Conservation (phyloP, 1,140 invertebrate species). For the Calephelis nemesis region DNA sequence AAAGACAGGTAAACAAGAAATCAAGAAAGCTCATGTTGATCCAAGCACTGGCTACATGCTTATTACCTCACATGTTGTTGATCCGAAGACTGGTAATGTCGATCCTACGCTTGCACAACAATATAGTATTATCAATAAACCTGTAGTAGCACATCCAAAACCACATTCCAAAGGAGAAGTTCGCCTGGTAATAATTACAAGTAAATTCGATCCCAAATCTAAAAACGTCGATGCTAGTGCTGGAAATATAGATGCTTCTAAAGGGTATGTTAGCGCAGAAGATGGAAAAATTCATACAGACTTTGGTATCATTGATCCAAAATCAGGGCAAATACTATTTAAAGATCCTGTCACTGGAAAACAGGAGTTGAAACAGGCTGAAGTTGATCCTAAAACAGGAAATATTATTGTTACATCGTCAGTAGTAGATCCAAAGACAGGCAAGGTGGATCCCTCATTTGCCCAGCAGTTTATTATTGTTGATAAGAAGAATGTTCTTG, state of each 20-base stretch:
- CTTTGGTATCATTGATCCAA: slow-evolving; percentile 81
- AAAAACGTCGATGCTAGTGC: slow-evolving; percentile 79
- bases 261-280: slow-evolving; percentile 79
- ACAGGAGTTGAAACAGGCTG: slow-evolving; percentile 79
- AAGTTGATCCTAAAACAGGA: slow-evolving; percentile 79
- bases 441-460: slow-evolving; percentile 75
- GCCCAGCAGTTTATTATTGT: slow-evolving; percentile 69
- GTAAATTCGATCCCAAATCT: slow-evolving; percentile 79
- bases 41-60: slow-evolving; percentile 80
- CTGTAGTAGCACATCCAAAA: slow-evolving; percentile 73
- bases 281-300: slow-evolving; percentile 82
- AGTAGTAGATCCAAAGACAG: slow-evolving; percentile 79
- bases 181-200: slow-evolving; percentile 80
- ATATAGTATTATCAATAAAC: slow-evolving; percentile 78
- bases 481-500: slow-evolving; percentile 68
- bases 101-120: slow-evolving; percentile 81
- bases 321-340: slow-evolving; percentile 78
- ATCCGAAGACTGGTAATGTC: slow-evolving; percentile 82
- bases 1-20: slow-evolving; percentile 74
- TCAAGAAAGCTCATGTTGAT: slow-evolving; percentile 79
- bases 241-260: slow-evolving; percentile 77
- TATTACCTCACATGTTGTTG: slow-evolving; percentile 80
- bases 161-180: slow-evolving; percentile 74
- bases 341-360: slow-evolving; percentile 80
- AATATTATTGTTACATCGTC: slow-evolving; percentile 78